These are phyloP conservation scores for Falco rusticolus DNA, from an alignment of 2,797 vertebrate species.

Conservation along the genomic window DNA sequence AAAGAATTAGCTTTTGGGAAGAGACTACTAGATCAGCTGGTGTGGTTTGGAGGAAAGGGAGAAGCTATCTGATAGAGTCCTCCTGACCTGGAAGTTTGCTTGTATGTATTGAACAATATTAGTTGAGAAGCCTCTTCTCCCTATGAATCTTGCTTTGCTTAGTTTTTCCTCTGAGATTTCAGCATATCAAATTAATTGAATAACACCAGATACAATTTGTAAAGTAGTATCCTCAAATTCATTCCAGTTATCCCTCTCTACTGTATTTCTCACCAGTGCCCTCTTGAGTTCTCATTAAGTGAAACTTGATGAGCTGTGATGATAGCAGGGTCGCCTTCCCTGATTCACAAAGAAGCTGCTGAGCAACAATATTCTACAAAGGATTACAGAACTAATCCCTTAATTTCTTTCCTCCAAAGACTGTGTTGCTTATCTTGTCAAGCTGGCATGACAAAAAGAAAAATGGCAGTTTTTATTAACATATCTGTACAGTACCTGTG, in stretches of 20 bases:
- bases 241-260: neutral
- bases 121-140: neutral
- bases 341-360: conserved; percentile 12
- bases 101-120: neutral
- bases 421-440: neutral
- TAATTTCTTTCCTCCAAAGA: neutral
- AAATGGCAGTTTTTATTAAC: conserved; percentile 14
- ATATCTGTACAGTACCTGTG: neutral
- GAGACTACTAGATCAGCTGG: neutral
- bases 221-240: neutral
- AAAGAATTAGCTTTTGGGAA: neutral
- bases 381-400: conserved; percentile 40
- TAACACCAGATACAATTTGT: neutral
- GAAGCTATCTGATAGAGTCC: neutral
- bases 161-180: neutral
- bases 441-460: conserved; percentile 17
- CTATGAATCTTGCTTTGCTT: neutral
- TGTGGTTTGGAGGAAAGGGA: neutral
- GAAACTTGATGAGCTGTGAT: conserved; percentile 40
- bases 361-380: neutral
- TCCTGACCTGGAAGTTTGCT: neutral
- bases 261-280: neutral
- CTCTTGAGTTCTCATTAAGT: conserved; percentile 37
- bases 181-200: neutral
- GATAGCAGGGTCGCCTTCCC: conserved; percentile 25